phyloP scores from a whole-genome alignment of 2,797 vertebrate genomes.

The Sebastiscus albofasciatus region DNA sequence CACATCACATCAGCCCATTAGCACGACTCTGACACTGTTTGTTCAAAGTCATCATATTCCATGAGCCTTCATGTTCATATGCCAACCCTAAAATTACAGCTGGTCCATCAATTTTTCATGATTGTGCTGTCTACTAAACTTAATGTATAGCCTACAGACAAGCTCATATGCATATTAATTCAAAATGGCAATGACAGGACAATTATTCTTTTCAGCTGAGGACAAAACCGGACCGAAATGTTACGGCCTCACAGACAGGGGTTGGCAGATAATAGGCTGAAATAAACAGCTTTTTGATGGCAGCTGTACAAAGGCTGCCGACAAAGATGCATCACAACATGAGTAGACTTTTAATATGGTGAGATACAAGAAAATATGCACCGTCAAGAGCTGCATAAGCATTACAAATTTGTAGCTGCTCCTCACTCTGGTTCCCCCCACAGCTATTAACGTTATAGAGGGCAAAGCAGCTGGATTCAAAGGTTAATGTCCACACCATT shows the following conservation, averaged over 20 bases:
- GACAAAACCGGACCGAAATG: conserved; percentile 41
- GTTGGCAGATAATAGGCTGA: neutral
- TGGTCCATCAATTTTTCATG: conserved; percentile 77
- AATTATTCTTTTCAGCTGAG: conserved; percentile 68
- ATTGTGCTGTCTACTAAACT: conserved; percentile 68
- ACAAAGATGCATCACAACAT: conserved; percentile 20
- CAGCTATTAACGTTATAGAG: conserved; percentile 73
- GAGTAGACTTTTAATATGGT: conserved; percentile 34
- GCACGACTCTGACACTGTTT: conserved; percentile 49
- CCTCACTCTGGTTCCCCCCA: conserved; percentile 11
- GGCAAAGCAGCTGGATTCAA: conserved; percentile 70
- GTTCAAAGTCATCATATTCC: conserved; percentile 56
- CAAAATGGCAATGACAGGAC: conserved; percentile 67
- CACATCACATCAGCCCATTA: conserved; percentile 31
- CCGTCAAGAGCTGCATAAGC: conserved; percentile 36
- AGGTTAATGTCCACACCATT: conserved; percentile 80
- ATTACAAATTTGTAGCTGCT: conserved; percentile 30
- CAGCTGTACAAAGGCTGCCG: conserved; percentile 3
- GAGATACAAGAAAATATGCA: conserved; percentile 35
- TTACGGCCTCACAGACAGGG: neutral
- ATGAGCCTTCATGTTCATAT: conserved; percentile 47
- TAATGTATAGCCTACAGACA: conserved; percentile 70
- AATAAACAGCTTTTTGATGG: conserved; percentile 6
- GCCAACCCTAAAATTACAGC: conserved; percentile 60
- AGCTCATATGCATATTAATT: conserved; percentile 75